Evolutionary conservation across 2,113 vertebrate species (phyloP).

Genomic region (Australoheros scitulus): DNA sequence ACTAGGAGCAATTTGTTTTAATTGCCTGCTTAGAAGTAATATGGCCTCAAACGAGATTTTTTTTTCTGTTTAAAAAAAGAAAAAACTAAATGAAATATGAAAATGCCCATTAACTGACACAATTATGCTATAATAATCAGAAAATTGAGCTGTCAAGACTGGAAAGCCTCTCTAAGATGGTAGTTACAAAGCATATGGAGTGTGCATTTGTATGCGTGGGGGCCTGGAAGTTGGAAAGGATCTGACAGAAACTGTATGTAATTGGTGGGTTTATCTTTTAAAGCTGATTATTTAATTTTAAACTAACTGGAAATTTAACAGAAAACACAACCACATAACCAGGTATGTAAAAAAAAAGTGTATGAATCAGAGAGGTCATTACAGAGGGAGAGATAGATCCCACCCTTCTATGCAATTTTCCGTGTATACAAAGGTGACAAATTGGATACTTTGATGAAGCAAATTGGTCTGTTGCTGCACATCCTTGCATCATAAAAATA

Average conservation of each 20-base stretch:
- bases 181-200: conserved; percentile 22
- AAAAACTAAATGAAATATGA: conserved; percentile 67
- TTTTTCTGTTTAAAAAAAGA: conserved; percentile 30
- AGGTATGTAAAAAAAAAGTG: not conserved
- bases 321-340: not conserved
- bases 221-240: not conserved
- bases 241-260: not conserved
- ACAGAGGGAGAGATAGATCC: not conserved
- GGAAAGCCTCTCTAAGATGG: conserved; percentile 48
- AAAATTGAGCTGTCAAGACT: conserved; percentile 62
- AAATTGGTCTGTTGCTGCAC: not conserved
- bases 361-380: not conserved
- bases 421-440: not conserved
- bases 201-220: not conserved
- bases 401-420: not conserved
- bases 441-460: not conserved
- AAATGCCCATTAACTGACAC: conserved; percentile 63
- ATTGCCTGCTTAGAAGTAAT: conserved; percentile 73
- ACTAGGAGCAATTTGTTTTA: conserved; percentile 73
- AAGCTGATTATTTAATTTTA: not conserved
- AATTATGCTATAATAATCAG: conserved; percentile 68
- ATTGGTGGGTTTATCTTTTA: not conserved
- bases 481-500: not conserved
- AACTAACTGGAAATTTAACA: not conserved
- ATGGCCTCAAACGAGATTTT: conserved; percentile 54